Base-by-base conservation (phyloP, 2,888 invertebrate species). In the Syrista parreyssii region DNA sequence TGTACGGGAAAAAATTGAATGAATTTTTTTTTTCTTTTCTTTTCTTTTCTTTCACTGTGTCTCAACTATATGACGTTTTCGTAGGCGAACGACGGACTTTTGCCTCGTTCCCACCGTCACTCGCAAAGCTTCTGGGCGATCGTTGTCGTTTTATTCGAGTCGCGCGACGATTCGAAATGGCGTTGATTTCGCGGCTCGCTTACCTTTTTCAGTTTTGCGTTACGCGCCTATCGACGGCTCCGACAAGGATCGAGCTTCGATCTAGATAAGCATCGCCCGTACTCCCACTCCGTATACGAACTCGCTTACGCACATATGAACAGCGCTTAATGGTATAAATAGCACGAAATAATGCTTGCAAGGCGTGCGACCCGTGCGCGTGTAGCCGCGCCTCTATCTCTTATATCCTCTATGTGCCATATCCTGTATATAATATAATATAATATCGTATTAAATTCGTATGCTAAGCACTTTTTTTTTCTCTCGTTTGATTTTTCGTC, bases 341-440 rank as follows among this genome's bases (percentile, higher is more conserved):
- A 55, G 55, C 55, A 55, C 55, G 55, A 55, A 55, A 55, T 55
- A 55, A 55, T 55, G 55, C 55, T 55, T 55, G 23, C 55, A 55
- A 55, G 55, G 55, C 23, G 23, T 55, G 55, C 23, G 55, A 55
- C 55, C 55, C 55, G 55, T 55, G 55, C 55, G 55, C 55, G 23
- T 23, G 55, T 55, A 23, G 55, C 55, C 78, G 79, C 82, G 76
- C 75, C 77, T 83, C 77, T 83, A 79, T 80, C 78, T 79, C 80
- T 76, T 79, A 81, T 81, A 79, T 83, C 55, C 55, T 55, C 71
- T 71, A 71, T 71, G 71, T 71, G 36, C 80, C 77, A 76, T 83
- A 83, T 83, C 80, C 83, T 83, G 82, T 81, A 82, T 83, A 80
- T 79, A 81, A 76, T 83, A 81, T 83, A n/a, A n/a, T 83, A 77